phyloP scores from a whole-genome alignment of 1,140 invertebrate species.

The Alviniconcha marisindica region DNA sequence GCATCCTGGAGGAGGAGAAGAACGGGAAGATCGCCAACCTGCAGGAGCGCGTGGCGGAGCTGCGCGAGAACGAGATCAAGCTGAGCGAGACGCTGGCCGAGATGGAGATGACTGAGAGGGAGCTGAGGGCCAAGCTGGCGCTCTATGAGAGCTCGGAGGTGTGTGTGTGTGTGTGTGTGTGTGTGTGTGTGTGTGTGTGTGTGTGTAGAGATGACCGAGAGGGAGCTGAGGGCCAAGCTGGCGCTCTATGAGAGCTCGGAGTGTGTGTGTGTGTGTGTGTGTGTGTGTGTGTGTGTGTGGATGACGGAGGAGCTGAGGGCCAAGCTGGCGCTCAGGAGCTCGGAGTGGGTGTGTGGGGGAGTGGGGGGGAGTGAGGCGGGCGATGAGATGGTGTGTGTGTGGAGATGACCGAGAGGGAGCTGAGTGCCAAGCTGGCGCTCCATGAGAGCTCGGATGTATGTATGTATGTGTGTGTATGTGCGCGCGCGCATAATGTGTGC shows the following conservation, averaged over 20 bases:
- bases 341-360: no score
- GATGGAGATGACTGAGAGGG: constrained; percentile 60
- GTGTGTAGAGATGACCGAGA: constrained; percentile 62
- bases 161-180: neutral
- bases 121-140: constrained; percentile 58
- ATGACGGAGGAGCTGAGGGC: constrained; percentile 61
- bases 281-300: no score
- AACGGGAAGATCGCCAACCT: constrained; percentile 63
- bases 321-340: constrained; percentile 45
- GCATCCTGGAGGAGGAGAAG: constrained; percentile 59
- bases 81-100: constrained; percentile 66
- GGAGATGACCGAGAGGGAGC: constrained; percentile 60
- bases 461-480: neutral
- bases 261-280: no score
- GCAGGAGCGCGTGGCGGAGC: constrained; percentile 60
- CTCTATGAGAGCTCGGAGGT: constrained; percentile 56
- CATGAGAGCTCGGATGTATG: constrained; percentile 54
- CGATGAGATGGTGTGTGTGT: no score
- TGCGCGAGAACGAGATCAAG: constrained; percentile 65
- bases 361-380: no score
- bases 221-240: constrained; percentile 59
- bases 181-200: no score
- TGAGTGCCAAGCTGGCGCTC: constrained; percentile 56
- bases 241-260: no score
- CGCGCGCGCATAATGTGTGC: no score